These are phyloP conservation scores for Allolobophora icterica DNA, from an alignment of 2,888 invertebrate genomes.

Conservation along the genomic window DNA sequence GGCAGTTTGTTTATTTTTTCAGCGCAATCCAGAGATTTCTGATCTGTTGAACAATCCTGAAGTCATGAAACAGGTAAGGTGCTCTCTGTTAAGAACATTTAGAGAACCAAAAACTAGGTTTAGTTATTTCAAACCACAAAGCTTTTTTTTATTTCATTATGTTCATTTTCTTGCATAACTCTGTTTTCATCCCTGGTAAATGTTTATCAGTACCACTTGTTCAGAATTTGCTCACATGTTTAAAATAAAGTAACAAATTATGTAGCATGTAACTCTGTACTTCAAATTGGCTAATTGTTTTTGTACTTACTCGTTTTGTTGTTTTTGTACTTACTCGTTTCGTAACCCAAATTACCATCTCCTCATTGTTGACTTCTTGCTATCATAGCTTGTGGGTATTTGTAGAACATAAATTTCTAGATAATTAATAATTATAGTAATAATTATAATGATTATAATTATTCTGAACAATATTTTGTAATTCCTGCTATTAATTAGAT, in stretches of 20 bases:
- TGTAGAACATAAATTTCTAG: not conserved
- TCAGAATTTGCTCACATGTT: not conserved
- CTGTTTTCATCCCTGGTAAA: not conserved
- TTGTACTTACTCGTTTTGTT: too few species aligned
- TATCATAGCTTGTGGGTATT: not conserved
- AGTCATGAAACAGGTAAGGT: slow-evolving; percentile 30
- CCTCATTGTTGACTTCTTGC: not conserved
- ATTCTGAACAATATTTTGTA: not conserved
- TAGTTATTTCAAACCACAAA: not conserved
- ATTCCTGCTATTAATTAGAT: not conserved
- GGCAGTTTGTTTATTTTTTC: not conserved
- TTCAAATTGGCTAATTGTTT: not conserved
- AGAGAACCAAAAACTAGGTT: not conserved
- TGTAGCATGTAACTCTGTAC: not conserved
- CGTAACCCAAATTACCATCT: not conserved
- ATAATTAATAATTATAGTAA: not conserved
- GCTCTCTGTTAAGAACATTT: not conserved
- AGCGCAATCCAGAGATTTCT: slow-evolving; percentile 25
- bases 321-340: not conserved
- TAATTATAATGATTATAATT: not conserved
- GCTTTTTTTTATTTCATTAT: not conserved
- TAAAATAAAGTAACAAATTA: not conserved
- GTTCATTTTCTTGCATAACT: not conserved
- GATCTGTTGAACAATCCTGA: slow-evolving; percentile 29
- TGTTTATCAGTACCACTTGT: not conserved